phyloP scores from a whole-genome alignment of 2,888 invertebrate species.

The Plusia festucae region DNA sequence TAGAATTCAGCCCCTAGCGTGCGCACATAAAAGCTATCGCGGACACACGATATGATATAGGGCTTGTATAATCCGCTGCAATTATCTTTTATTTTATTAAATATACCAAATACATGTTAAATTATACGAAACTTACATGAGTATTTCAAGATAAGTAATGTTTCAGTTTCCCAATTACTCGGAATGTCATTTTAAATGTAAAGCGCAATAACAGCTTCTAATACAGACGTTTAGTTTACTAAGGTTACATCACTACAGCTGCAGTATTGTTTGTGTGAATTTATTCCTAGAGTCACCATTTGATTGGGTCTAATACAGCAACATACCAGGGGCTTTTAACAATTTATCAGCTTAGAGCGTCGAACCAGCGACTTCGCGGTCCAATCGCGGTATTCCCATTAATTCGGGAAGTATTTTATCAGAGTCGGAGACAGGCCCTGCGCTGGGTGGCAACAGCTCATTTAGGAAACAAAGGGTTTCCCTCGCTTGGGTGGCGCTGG shows the following conservation, averaged over 20 bases:
- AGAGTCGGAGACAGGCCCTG: conserved; percentile 53
- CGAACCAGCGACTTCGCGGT: conserved; percentile 19
- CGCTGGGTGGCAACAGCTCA: conserved; percentile 62
- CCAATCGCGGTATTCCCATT: conserved; percentile 43
- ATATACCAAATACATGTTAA: conserved; percentile 9
- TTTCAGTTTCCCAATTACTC: no score
- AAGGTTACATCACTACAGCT: background rate
- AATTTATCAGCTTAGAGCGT: conserved; percentile 44
- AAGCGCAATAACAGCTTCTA: background rate
- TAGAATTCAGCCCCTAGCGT: conserved; percentile 53
- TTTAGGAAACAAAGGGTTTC: conserved; percentile 68
- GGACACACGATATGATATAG: conserved; percentile 34
- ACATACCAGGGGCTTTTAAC: conserved; percentile 30
- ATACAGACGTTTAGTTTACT: background rate
- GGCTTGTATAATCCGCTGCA: conserved; percentile 24
- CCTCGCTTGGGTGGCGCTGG: conserved; percentile 37
- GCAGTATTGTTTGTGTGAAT: background rate
- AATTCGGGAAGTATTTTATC: conserved; percentile 60
- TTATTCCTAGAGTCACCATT: conserved; percentile 21
- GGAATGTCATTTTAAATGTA: no score
- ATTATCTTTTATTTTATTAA: conserved; percentile 50
- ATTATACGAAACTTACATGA: background rate
- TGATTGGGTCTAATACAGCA: conserved; percentile 40
- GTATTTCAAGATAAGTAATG: background rate
- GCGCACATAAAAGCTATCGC: conserved; percentile 49